phyloP scores from a whole-genome alignment of 2,888 invertebrate species.

The Eulithis testata region DNA sequence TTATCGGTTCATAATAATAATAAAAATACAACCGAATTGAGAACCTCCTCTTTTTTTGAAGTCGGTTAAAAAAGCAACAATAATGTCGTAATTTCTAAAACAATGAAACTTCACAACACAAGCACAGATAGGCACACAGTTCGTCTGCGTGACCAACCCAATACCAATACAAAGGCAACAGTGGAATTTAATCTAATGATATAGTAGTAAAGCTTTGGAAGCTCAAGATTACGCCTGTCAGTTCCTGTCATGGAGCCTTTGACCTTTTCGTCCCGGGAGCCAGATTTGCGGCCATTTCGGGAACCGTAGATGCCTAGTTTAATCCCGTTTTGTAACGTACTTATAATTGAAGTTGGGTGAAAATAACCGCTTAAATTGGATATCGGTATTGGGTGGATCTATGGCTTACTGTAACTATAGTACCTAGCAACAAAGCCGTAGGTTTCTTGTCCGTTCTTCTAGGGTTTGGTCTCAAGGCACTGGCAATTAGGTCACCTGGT shows the following conservation, averaged over 20 bases:
- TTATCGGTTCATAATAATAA: no score
- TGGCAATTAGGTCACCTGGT: no score
- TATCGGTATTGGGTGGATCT: not conserved
- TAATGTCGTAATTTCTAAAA: no score
- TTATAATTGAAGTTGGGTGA: conserved; percentile 39
- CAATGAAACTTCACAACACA: no score
- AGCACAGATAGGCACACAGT: no score
- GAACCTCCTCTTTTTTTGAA: no score
- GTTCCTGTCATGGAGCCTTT: conserved; percentile 38
- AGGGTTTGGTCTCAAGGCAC: no score
- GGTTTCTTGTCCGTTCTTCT: no score
- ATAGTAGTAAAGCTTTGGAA: conserved; percentile 36
- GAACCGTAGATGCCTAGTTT: conserved; percentile 38
- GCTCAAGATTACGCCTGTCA: conserved; percentile 39
- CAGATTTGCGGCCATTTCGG: conserved; percentile 42
- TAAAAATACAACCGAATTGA: no score
- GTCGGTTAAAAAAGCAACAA: no score
- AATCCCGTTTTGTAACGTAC: conserved; percentile 40
- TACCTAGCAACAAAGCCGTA: no score
- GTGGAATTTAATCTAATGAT: conserved; percentile 40
- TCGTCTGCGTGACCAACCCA: not conserved
- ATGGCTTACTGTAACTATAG: not conserved
- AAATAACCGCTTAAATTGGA: conserved; percentile 30
- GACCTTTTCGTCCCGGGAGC: conserved; percentile 41
- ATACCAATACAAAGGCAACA: conserved; percentile 2